Evolutionary conservation across 23 tunicate species (phyloP).

Genomic region (Ascidia mentula): DNA sequence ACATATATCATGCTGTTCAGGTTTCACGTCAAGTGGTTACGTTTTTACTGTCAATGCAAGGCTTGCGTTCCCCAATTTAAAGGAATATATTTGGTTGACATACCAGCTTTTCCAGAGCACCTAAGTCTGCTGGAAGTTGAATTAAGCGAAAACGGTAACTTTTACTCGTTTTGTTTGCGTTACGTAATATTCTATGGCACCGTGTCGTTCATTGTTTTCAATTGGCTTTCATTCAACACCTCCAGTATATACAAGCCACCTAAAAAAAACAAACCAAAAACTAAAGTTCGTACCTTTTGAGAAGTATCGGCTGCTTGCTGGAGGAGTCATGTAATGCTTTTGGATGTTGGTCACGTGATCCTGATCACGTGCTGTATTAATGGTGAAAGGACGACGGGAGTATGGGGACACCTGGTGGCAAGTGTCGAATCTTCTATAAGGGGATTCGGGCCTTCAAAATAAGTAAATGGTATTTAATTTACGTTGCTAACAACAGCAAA

Average conservation of each 20-base stretch:
- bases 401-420: slow-evolving; percentile 26
- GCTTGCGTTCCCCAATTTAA: neutral
- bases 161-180: neutral
- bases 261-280: neutral
- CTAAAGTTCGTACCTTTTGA: slow-evolving; percentile 35
- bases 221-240: too few relatives aligned
- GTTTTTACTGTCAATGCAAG: neutral
- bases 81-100: neutral
- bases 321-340: slow-evolving; percentile 13
- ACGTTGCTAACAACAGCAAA: too few relatives aligned
- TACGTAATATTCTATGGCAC: too few relatives aligned
- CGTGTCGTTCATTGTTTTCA: too few relatives aligned
- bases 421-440: neutral
- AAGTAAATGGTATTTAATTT: too few relatives aligned
- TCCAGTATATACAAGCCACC: neutral
- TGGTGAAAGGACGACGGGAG: slow-evolving; percentile 29
- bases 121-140: neutral
- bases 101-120: neutral
- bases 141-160: neutral
- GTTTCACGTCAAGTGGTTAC: neutral
- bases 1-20: too few relatives aligned
- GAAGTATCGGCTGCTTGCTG: slow-evolving; percentile 19
- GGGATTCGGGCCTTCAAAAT: too few relatives aligned
- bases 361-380: slow-evolving; percentile 9
- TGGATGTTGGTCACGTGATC: slow-evolving; percentile 12